Base-by-base conservation (phyloP, 2,888 invertebrate species). In the Lasius fuliginosus region DNA sequence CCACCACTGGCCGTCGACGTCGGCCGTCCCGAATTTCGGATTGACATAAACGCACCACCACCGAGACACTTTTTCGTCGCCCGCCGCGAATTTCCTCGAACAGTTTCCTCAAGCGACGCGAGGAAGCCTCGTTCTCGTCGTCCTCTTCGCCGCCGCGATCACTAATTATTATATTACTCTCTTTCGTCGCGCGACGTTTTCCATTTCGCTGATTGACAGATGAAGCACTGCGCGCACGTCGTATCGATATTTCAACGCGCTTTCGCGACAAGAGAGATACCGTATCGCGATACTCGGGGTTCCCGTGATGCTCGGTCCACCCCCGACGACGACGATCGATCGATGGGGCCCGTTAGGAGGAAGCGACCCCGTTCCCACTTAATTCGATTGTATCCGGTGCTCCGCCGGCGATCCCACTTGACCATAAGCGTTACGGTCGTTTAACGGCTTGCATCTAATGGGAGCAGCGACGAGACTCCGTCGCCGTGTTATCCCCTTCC, bases 1-100 rank as follows among this genome's bases (percentile, higher is more conserved):
- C 90, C 90, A 92, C 90, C 90, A 92, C 92, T 89, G 91, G 90
- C 91, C 92, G 92, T 92, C 92, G 92, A 92, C 92, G 79, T 53
- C 79, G 79, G 56, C 23, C 69, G 77, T 36, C 5, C 77, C 40
- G 92, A 92, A n/a, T n/a, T n/a, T 93, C 93, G 93, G 90, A 90
- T 90, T 91, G 90, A 90, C 92, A 92, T 92, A 88, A 90, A 90
- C 90, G 89, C 90, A 82, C 82, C 84, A 77, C 33, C 58, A 58
- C 23, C 36, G 8, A 36, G 40, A 30, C 82, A 82, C 82, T 75
- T n/a, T n/a, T 64, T 23, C 23, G 23, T 23, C 36, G 74, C 27
- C 64, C 46, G 18, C 18, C 64, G 64, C 40, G 36, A 64, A 4
- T n/a, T 12, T 58, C n/a, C 42, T 12, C 69, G 33, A n/a, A 69